phyloP scores from a whole-genome alignment of 2,888 invertebrate species.

The Lepidochrysops patricia region DNA sequence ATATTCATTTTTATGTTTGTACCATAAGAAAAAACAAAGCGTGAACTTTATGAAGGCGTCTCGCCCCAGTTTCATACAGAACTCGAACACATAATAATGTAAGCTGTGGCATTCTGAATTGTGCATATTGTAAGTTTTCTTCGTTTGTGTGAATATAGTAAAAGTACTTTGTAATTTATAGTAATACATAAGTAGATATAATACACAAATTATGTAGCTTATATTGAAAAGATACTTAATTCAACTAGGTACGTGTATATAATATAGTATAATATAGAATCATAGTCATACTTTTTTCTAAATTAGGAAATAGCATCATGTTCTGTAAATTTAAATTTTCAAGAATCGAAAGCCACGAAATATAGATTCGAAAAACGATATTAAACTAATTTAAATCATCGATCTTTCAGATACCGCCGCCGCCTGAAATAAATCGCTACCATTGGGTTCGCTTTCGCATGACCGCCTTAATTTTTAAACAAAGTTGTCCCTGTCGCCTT shows the following conservation, averaged over 20 bases:
- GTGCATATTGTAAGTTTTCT: not conserved
- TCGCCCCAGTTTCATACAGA: not conserved
- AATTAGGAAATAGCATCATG: too few relatives aligned
- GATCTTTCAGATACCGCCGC: not conserved
- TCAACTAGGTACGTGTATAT: too few relatives aligned
- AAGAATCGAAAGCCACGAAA: too few relatives aligned
- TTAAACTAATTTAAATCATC: not conserved
- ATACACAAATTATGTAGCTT: too few relatives aligned
- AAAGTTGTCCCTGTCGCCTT: not conserved
- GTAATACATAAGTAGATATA: not conserved
- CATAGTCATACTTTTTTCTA: too few relatives aligned
- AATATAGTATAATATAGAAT: too few relatives aligned
- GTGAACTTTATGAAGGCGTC: not conserved
- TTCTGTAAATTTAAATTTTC: too few relatives aligned
- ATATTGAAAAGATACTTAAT: too few relatives aligned
- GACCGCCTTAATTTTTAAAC: not conserved
- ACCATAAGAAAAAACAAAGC: conserved; percentile 5
- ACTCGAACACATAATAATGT: not conserved
- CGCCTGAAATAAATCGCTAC: not conserved
- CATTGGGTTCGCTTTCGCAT: conserved; percentile 4
- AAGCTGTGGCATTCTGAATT: not conserved
- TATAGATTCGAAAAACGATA: not conserved
- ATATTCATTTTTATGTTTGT: conserved; percentile 9
- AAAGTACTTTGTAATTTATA: too few relatives aligned
- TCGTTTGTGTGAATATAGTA: too few relatives aligned